phyloP scores from a whole-genome alignment of 2,797 vertebrate species.

The Perodicticus potto region DNA sequence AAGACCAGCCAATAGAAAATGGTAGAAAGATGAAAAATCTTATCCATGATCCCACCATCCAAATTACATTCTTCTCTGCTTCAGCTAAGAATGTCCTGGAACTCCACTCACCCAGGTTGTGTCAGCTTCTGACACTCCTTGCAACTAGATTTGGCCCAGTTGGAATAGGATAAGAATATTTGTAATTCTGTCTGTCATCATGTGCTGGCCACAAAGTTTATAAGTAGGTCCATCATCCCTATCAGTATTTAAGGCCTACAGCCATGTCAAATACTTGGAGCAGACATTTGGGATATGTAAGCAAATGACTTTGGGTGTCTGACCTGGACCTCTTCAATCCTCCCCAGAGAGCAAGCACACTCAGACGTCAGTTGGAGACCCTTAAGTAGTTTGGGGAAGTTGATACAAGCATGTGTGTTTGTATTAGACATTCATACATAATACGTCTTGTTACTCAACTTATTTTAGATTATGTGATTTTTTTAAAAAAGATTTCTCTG shows the following conservation, averaged over 20 bases:
- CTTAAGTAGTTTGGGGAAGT: neutral
- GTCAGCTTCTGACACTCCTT: neutral
- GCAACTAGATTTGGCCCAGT: neutral
- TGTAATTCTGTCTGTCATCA: neutral
- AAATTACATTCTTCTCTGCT: neutral
- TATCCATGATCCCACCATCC: neutral
- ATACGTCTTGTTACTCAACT: constrained; percentile 25
- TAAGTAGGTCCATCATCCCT: neutral
- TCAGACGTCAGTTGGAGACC: constrained; percentile 3
- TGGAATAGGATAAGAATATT: constrained; percentile 12
- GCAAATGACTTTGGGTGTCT: neutral
- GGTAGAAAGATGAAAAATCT: constrained; percentile 9
- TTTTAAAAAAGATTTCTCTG: neutral
- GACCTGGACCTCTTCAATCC: neutral
- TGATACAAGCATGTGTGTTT: neutral
- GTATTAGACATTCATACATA: neutral
- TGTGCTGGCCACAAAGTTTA: neutral
- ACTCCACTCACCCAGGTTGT: neutral
- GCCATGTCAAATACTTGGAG: neutral
- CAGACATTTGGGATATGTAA: neutral
- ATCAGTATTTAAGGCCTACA: constrained; percentile 3
- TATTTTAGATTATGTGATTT: constrained; percentile 38
- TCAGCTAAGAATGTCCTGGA: constrained; percentile 51
- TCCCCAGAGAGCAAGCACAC: constrained; percentile 14
- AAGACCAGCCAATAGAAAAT: neutral